These are phyloP conservation scores for Thyatira batis DNA, from an alignment of 2,888 invertebrate species.

Conservation along the genomic window DNA sequence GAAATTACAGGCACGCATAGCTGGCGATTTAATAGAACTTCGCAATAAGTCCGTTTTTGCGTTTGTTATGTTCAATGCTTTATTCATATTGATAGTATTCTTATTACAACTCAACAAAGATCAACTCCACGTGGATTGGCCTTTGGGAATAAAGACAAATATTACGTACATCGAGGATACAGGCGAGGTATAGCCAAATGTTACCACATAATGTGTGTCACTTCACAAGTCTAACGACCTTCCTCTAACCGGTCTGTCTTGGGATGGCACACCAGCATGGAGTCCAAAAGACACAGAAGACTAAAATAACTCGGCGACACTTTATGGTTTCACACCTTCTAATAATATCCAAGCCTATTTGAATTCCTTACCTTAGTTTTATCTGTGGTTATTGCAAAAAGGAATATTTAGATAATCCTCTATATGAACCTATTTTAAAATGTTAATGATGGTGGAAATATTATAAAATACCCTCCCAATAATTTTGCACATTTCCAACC, in stretches of 20 bases:
- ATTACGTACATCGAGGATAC: constrained; percentile 96
- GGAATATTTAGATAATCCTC: background rate
- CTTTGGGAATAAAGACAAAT: constrained; percentile 96
- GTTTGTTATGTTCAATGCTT: constrained; percentile 99
- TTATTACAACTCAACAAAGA: constrained; percentile 99
- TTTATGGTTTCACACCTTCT: constrained; percentile 62
- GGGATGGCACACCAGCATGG: constrained; percentile 81
- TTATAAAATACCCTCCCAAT: background rate
- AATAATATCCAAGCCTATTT: constrained; percentile 52
- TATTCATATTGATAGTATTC: constrained; percentile 99
- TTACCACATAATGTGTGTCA: constrained; percentile 72
- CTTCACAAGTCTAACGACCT: constrained; percentile 80
- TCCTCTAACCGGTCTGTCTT: constrained; percentile 79
- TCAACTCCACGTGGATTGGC: constrained; percentile 98
- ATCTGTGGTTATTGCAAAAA: no score
- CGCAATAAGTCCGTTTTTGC: constrained; percentile 98
- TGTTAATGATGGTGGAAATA: background rate
- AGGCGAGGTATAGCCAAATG: constrained; percentile 89
- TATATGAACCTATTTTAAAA: background rate
- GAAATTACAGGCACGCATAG: constrained; percentile 91
- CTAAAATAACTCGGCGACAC: constrained; percentile 63
- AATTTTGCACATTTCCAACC: constrained; percentile 53
- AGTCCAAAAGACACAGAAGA: constrained; percentile 66
- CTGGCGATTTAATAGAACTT: constrained; percentile 95
- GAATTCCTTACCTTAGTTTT: constrained; percentile 37